These are phyloP conservation scores for Limnodromus scolopaceus DNA, from an alignment of 2,797 vertebrate genomes.

Conservation along the genomic window DNA sequence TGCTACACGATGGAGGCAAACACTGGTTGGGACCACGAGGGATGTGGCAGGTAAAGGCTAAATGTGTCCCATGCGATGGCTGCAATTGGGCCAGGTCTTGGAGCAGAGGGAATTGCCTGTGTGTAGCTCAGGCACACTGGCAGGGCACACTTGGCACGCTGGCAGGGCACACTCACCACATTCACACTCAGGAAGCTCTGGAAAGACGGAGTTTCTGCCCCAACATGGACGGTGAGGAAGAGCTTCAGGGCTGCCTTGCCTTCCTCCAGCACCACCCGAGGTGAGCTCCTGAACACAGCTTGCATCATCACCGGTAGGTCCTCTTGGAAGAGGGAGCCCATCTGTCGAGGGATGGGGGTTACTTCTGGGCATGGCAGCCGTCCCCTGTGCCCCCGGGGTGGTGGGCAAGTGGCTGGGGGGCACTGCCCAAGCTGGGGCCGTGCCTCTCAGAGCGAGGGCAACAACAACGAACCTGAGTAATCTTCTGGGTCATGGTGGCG, in stretches of 20 bases:
- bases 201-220: background rate
- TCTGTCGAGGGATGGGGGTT: background rate
- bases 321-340: slow-evolving; percentile 50
- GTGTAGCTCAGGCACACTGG: accelerated
- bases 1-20: accelerated
- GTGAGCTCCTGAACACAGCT: background rate
- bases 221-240: background rate
- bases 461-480: background rate
- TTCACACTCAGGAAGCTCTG: slow-evolving; percentile 32
- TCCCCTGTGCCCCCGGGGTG: accelerated
- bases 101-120: accelerated
- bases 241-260: slow-evolving; percentile 1
- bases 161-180: background rate
- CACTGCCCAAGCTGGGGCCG: accelerated
- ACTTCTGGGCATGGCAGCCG: background rate
- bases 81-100: accelerated
- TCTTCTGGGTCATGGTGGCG: background rate
- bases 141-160: background rate
- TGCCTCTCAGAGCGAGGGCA: accelerated
- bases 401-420: accelerated
- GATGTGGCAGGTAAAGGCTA: background rate
- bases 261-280: slow-evolving; percentile 34
- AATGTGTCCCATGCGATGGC: accelerated
- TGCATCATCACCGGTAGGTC: background rate
- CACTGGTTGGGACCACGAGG: accelerated